Evolutionary conservation across 2,888 invertebrate genomes (phyloP), one percentile per base, ranked within the genome.

Genomic region (Diadegma fenestrale): DNA sequence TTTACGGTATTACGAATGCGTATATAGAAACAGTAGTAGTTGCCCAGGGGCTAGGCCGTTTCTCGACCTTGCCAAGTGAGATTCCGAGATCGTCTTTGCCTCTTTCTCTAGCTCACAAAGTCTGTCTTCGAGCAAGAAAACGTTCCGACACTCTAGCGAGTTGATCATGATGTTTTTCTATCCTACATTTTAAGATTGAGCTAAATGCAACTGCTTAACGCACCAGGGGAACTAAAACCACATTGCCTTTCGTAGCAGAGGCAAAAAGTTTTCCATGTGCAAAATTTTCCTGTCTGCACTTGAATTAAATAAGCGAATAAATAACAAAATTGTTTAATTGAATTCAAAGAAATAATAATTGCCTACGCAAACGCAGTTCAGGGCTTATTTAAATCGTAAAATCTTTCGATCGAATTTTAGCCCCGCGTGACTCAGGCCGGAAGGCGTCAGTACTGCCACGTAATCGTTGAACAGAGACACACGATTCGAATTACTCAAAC

Each of bases 41-140:
- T 84, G 91, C 92, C 92, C 92, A 69, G 88, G 87, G 91, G 91
- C 92, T 92, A 92, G 92, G 92, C 90, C 92, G 90, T 92, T 91
- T 90, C 91, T 90, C 90, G 92, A 90, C 92, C 92, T 92, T 92
- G 92, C 91, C 91, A 86, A 89, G 92, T 91, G 90, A 89, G 91
- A 92, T 92, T 92, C 92, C 91, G 89, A 54, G 69, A 69, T 71
- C 64, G n/a, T 37, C 64, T 64, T 17, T 19, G 37, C 37, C 12
- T 26, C 26, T 37, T 37, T 61, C 61, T 61, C 54, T 12, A 5
- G 22, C 26, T 12, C 26, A 12, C 22, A 2, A 54, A 54, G 54
- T 54, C 19, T 22, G 51, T 22, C 10, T 51, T 19, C 54, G 10
- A 8, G 54, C 22, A 10, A 19, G 22, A 3, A 54, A 54, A 54